Base-by-base conservation (phyloP, 2,113 vertebrate genomes). In the Crotalus viridis region DNA sequence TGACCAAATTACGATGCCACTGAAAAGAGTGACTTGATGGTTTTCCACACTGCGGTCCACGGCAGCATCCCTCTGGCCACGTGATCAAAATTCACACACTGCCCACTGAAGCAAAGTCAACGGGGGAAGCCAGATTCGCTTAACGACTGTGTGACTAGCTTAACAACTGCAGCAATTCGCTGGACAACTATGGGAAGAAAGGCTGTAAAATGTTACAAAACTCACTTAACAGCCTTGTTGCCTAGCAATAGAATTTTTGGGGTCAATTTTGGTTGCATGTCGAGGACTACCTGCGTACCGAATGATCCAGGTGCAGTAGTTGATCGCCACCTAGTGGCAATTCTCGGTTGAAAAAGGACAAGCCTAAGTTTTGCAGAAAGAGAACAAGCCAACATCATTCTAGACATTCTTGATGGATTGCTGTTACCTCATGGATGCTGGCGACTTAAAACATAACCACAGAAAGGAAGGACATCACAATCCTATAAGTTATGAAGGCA, bases 251-350 rank as follows among this genome's bases (percentile, higher is more conserved):
- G 57, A 61, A 26, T 24, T 3, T 26, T 28, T 61, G 59, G 24
- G 10, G 9, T 61, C 0, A 0, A 21, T 6, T 22, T 19, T 7
- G 56, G 21, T 57, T 2, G 56, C 22, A 57, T 22, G 1, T 57
- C 56, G 21, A 56, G 7, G 1, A 0, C 5, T 2, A 0, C 0
- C 33, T 28, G 9, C 1, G 3, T 28, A 10, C 9, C 3, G 59
- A 26, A 61, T 33, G 55, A 4, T 48, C 6, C 1, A 6, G 48
- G 1, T 0, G 0, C 46, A 9, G 91, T 43, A 59, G 43, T 0
- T 3, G 95, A 94, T 52, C 90, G 97, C 98, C 98, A 97, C 51
- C 98, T 93, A 69, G 96, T 52, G 98, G 95, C 86, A 4, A 26
- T 7, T 17, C 39, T 33, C 39, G 55, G 96, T 59, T 97, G 94